These are phyloP conservation scores for Furnarius figulus DNA, from an alignment of 2,113 vertebrate species.

Conservation along the genomic window DNA sequence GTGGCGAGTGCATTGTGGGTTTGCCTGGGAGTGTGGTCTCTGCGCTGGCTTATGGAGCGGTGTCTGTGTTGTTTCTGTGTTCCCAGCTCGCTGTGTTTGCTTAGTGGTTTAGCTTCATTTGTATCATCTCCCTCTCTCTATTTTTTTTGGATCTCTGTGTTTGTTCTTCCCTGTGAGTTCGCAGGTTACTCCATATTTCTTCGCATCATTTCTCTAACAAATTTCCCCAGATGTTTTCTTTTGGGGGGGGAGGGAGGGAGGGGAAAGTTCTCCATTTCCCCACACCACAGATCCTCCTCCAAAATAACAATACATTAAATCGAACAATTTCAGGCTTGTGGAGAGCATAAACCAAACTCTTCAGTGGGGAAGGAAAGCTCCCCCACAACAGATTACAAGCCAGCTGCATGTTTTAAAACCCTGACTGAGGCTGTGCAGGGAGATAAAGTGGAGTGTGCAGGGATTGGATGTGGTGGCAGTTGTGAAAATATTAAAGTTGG, in stretches of 20 bases:
- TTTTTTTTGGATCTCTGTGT: background rate
- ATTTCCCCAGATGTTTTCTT: background rate
- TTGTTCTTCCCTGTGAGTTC: conserved; percentile 20
- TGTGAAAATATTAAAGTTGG: background rate
- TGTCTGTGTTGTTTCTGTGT: background rate
- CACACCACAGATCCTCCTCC: background rate
- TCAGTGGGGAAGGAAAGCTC: background rate
- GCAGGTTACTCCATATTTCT: conserved; percentile 55
- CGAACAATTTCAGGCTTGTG: background rate
- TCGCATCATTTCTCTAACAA: background rate
- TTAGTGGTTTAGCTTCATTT: background rate
- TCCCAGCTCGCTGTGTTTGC: background rate
- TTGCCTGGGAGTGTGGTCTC: conserved; percentile 25
- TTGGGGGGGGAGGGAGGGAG: background rate
- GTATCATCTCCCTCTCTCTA: background rate
- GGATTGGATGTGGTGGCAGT: background rate
- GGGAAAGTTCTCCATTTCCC: background rate
- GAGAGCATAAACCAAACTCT: conserved; percentile 29
- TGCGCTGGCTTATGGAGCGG: background rate
- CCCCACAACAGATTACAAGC: background rate
- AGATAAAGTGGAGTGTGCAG: background rate
- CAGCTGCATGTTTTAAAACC: conserved; percentile 33
- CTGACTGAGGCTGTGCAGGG: background rate
- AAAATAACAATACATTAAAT: background rate
- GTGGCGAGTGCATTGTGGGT: conserved; percentile 63